These are phyloP conservation scores for Orthonevra nobilis DNA, from an alignment of 2,888 invertebrate species.

Conservation along the genomic window DNA sequence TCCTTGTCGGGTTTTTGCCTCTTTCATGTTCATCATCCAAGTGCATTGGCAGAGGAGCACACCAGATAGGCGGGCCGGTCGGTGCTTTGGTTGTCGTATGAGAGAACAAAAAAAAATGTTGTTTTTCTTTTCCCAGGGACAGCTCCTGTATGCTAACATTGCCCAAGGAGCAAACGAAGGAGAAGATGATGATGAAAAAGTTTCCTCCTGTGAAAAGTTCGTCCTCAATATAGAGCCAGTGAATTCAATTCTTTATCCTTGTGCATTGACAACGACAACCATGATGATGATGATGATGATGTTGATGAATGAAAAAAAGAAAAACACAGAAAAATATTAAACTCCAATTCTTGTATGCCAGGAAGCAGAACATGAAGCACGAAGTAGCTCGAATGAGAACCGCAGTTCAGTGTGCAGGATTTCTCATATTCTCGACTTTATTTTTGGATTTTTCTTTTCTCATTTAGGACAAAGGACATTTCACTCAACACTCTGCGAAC, in stretches of 20 bases:
- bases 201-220: constrained; percentile 45
- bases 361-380: constrained; percentile 47
- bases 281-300: constrained; percentile 37
- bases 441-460: not conserved
- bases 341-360: constrained; percentile 15
- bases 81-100: too few relatives aligned
- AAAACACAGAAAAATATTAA: constrained; percentile 7
- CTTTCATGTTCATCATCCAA: constrained; percentile 61
- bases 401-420: constrained; percentile 15
- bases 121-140: constrained; percentile 8
- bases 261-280: constrained; percentile 52
- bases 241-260: constrained; percentile 48
- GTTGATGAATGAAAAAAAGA: constrained; percentile 43
- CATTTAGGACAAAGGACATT: constrained; percentile 18
- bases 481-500: too few relatives aligned
- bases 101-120: constrained; percentile 36
- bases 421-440: constrained; percentile 15
- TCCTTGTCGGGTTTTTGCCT: constrained; percentile 51
- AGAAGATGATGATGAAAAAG: constrained; percentile 66
- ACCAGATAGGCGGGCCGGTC: not conserved
- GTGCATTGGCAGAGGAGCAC: constrained; percentile 34
- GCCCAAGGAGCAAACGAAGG: constrained; percentile 50
- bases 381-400: constrained; percentile 63
- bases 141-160: constrained; percentile 52
- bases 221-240: constrained; percentile 13